Evolutionary conservation across 2,888 invertebrate species (phyloP).

Genomic region (Terebella lapidaria): DNA sequence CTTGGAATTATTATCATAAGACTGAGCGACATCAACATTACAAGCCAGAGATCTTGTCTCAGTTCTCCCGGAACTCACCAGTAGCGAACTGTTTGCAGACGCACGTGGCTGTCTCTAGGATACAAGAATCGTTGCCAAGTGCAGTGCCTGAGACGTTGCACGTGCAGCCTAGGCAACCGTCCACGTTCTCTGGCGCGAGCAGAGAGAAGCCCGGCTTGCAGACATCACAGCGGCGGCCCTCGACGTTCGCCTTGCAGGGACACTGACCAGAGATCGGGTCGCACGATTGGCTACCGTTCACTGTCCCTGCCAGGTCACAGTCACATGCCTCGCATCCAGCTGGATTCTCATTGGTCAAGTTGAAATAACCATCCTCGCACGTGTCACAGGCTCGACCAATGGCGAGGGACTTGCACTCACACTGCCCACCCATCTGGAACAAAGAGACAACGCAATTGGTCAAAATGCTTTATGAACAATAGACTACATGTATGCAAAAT

Average conservation of each 20-base stretch:
- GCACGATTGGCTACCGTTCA: neutral
- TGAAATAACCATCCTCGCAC: conserved; percentile 18
- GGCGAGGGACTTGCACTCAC: conserved; percentile 17
- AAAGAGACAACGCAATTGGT: neutral
- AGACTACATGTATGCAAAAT: neutral
- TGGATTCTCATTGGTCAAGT: conserved; percentile 1
- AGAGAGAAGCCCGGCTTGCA: conserved; percentile 26
- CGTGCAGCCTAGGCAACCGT: conserved; percentile 23
- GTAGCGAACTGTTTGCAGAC: neutral
- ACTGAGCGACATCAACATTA: too few species aligned
- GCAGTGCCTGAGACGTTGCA: conserved; percentile 14
- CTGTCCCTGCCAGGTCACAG: conserved; percentile 11
- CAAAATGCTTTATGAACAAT: neutral
- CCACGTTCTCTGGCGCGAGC: conserved; percentile 6
- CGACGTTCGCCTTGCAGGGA: conserved; percentile 27
- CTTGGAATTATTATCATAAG: too few species aligned
- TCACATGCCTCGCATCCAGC: conserved; percentile 17
- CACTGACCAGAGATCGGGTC: conserved; percentile 22
- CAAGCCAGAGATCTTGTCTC: too few species aligned
- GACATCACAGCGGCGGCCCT: conserved; percentile 24
- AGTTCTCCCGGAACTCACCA: too few species aligned
- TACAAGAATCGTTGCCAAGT: neutral
- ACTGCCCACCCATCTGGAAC: conserved; percentile 21
- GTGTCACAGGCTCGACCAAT: conserved; percentile 16
- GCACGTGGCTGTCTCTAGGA: neutral